A percentile compares a stretch with the other conserved stretches of the same genome.
phyloP scores from a whole-genome alignment of 2,113 vertebrate species.

The Pelmatolapia mariae region DNA sequence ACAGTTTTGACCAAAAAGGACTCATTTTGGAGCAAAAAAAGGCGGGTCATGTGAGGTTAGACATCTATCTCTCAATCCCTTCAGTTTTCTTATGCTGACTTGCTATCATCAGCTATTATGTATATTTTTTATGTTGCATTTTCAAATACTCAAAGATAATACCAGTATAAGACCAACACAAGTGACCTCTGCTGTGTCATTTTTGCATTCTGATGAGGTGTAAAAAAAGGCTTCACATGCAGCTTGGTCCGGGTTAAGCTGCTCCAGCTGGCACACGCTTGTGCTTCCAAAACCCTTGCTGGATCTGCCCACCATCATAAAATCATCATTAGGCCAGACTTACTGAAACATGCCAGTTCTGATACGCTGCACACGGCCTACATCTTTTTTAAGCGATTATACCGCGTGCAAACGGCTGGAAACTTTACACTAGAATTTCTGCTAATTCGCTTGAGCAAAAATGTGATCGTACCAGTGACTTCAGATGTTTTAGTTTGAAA shows the following conservation, averaged over 20 bases:
- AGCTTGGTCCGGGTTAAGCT: background rate
- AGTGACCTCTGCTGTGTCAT: background rate
- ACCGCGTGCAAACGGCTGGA: background rate
- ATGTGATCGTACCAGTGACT: background rate
- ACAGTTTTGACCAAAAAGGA: background rate
- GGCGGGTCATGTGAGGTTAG: background rate
- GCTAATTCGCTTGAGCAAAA: background rate
- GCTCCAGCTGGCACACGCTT: background rate
- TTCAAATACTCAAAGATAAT: background rate
- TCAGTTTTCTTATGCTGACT: background rate
- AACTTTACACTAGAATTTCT: background rate
- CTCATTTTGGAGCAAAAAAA: background rate
- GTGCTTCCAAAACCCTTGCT: background rate
- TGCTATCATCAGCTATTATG: fast-evolving
- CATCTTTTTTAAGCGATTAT: background rate
- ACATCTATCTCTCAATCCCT: background rate
- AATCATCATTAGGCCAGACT: background rate
- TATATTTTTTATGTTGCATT: background rate
- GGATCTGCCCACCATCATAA: background rate
- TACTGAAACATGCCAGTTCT: background rate
- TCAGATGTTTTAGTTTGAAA: background rate
- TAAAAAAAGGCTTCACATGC: background rate
- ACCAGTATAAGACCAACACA: background rate
- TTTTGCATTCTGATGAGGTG: background rate
- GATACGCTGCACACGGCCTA: background rate